These are phyloP conservation scores for Cacajao melanocephalus DNA, from an alignment of 2,797 vertebrate genomes.

Conservation along the genomic window DNA sequence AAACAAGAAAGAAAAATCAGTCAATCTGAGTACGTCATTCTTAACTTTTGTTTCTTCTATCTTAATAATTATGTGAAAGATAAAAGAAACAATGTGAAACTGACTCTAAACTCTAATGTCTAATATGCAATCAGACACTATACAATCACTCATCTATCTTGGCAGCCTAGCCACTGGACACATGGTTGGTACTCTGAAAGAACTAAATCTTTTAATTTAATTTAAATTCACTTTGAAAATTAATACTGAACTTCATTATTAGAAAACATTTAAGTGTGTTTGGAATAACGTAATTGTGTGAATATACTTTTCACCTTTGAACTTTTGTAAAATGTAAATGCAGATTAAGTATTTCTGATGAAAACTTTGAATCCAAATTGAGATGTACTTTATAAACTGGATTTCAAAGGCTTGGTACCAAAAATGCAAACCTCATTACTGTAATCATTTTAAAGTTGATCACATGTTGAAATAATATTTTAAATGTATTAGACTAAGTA, in stretches of 20 bases:
- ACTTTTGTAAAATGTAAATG: neutral
- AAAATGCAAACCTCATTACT: neutral
- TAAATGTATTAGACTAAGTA: neutral
- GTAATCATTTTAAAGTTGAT: neutral
- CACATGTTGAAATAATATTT: neutral
- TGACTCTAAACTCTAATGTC: neutral
- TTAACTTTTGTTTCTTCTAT: neutral
- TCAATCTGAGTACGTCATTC: neutral
- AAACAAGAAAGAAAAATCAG: neutral
- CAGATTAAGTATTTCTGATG: neutral
- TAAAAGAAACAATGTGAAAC: neutral
- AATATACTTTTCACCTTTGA: neutral
- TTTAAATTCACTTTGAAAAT: neutral
- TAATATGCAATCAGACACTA: neutral
- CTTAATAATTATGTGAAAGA: neutral
- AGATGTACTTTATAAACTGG: neutral
- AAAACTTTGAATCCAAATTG: constrained; percentile 15
- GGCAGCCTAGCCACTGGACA: neutral
- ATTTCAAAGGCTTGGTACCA: neutral
- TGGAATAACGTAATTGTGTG: neutral
- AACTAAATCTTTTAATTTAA: neutral
- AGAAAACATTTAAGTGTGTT: neutral
- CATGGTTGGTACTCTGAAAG: accelerated
- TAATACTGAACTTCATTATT: neutral
- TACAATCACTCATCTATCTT: neutral